phyloP scores from a whole-genome alignment of 2,797 vertebrate genomes.

The Acanthurus leucopareius region DNA sequence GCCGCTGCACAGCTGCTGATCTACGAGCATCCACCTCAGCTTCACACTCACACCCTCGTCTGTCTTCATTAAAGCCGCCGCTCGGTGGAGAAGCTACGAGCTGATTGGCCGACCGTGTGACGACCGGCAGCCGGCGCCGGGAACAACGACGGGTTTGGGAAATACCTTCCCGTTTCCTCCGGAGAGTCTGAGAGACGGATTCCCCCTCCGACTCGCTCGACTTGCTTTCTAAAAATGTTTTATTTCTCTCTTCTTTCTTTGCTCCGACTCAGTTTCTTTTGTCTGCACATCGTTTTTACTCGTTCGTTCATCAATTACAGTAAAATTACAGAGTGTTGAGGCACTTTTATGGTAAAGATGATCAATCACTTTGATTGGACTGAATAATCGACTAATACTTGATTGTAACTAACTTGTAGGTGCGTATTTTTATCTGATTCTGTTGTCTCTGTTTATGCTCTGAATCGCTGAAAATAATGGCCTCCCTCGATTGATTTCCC shows the following conservation, averaged over 20 bases:
- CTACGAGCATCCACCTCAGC: conserved; percentile 32
- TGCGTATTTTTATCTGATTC: no score
- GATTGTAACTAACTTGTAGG: no score
- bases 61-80: conserved; percentile 66
- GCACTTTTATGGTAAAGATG: no score
- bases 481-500: no score
- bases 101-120: conserved; percentile 60
- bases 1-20: conserved; percentile 39
- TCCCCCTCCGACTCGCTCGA: neutral
- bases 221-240: neutral
- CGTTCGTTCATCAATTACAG: no score
- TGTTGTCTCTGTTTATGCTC: no score
- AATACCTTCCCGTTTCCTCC: conserved; percentile 49
- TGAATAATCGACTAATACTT: no score
- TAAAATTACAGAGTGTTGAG: no score
- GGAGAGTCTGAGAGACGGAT: conserved; percentile 42
- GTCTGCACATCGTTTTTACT: no score
- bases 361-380: no score
- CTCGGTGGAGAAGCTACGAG: conserved; percentile 58
- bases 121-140: conserved; percentile 34
- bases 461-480: no score
- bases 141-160: conserved; percentile 52
- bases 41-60: conserved; percentile 45
- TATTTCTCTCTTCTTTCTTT: neutral
- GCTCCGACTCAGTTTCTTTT: neutral